These are phyloP conservation scores for Lutjanus argentimaculatus DNA, from an alignment of 2,797 vertebrate genomes.

Conservation along the genomic window DNA sequence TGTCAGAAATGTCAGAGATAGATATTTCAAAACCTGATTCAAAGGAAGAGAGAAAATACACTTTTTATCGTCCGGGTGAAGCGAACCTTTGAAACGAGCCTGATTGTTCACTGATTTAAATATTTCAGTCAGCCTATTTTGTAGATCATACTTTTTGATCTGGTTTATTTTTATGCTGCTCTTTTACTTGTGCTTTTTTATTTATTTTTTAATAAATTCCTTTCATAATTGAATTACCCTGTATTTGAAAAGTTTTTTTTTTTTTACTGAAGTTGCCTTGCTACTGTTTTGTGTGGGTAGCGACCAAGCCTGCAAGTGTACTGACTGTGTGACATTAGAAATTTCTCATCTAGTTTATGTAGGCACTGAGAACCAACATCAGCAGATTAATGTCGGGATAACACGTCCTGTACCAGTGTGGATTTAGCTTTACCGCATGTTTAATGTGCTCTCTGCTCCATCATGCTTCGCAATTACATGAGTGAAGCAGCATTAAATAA, in stretches of 20 bases:
- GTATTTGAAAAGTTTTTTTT: too few species aligned
- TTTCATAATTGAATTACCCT: too few species aligned
- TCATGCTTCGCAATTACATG: constrained; percentile 17
- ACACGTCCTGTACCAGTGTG: background rate
- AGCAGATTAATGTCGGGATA: constrained; percentile 19
- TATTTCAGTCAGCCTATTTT: too few species aligned
- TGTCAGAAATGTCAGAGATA: background rate
- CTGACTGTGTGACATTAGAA: background rate
- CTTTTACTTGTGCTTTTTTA: too few species aligned
- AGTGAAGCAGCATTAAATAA: constrained; percentile 22
- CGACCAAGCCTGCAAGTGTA: background rate
- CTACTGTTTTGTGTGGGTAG: too few species aligned
- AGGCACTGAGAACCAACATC: constrained; percentile 1
- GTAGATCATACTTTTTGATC: too few species aligned
- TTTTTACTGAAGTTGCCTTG: too few species aligned
- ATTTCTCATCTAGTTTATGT: constrained; percentile 13
- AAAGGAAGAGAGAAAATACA: background rate
- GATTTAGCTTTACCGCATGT: background rate
- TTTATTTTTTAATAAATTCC: too few species aligned
- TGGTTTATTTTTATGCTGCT: too few species aligned
- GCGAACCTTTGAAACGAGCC: too few species aligned
- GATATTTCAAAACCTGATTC: background rate
- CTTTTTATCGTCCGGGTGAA: background rate
- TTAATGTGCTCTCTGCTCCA: constrained; percentile 2
- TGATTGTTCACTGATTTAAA: too few species aligned